phyloP scores from a whole-genome alignment of 1,140 invertebrate genomes.

The Panulirus ornatus region DNA sequence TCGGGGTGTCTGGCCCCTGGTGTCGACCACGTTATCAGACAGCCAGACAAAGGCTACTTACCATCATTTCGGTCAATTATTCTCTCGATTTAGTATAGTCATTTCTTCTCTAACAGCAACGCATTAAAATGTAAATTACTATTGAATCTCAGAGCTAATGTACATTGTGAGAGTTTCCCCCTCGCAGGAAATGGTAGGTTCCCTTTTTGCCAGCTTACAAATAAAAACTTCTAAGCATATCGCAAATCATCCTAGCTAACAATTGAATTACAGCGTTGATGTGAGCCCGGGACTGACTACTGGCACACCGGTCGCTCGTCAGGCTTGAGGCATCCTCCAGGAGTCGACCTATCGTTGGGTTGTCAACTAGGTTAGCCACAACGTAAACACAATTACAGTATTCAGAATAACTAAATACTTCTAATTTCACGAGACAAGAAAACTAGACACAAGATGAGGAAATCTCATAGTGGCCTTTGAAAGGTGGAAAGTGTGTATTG shows the following conservation, averaged over 20 bases:
- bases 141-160: conserved; percentile 49
- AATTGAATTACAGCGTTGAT: conserved; percentile 55
- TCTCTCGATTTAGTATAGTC: conserved; percentile 1
- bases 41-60: conserved; percentile 6
- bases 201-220: conserved; percentile 17
- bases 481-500: not conserved
- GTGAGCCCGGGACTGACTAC: conserved; percentile 4
- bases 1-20: no score
- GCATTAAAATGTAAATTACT: conserved; percentile 50
- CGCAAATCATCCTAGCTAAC: conserved; percentile 54
- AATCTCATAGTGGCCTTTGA: not conserved
- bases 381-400: no score
- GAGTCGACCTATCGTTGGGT: no score
- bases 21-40: no score
- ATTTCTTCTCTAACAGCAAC: conserved; percentile 34
- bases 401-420: not conserved
- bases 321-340: no score
- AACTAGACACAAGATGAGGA: not conserved
- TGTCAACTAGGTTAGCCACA: no score
- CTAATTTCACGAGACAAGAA: not conserved
- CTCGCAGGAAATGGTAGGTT: conserved; percentile 3
- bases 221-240: conserved; percentile 33
- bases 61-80: conserved; percentile 26
- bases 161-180: conserved; percentile 44
- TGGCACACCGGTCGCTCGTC: no score